Evolutionary conservation across 2,888 invertebrate species (phyloP).

Genomic region (Monochamus alternatus): DNA sequence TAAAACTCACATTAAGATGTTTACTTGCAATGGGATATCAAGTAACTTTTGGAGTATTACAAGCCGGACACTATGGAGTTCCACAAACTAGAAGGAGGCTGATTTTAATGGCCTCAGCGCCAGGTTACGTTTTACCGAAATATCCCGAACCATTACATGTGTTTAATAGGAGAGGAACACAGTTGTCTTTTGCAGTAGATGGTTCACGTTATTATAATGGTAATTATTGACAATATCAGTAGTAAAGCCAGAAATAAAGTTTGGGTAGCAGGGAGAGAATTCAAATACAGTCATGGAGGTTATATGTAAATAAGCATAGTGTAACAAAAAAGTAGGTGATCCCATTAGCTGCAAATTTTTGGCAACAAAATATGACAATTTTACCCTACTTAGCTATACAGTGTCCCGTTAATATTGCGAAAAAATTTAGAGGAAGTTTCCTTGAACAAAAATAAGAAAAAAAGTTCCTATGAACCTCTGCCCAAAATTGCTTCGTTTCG

Average conservation of each 20-base stretch:
- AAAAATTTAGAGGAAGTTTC: no score
- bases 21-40: slow-evolving; percentile 90
- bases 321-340: no score
- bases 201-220: slow-evolving; percentile 70
- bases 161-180: slow-evolving; percentile 80
- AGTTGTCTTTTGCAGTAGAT: slow-evolving; percentile 76
- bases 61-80: slow-evolving; percentile 90
- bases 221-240: slow-evolving; percentile 35
- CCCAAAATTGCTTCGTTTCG: no score
- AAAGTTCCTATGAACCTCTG: no score
- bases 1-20: slow-evolving; percentile 85
- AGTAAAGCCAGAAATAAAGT: no score
- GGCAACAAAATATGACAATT: no score
- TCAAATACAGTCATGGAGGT: no score
- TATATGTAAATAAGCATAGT: neutral
- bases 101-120: slow-evolving; percentile 87
- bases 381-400: no score
- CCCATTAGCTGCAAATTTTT: no score
- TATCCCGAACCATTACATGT: slow-evolving; percentile 88
- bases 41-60: slow-evolving; percentile 88
- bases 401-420: no score
- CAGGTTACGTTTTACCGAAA: slow-evolving; percentile 81
- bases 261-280: no score
- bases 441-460: no score
- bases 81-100: slow-evolving; percentile 84